These are phyloP conservation scores for Sebastes kiyomatsui DNA, from an alignment of 2,797 vertebrate species.

Conservation along the genomic window DNA sequence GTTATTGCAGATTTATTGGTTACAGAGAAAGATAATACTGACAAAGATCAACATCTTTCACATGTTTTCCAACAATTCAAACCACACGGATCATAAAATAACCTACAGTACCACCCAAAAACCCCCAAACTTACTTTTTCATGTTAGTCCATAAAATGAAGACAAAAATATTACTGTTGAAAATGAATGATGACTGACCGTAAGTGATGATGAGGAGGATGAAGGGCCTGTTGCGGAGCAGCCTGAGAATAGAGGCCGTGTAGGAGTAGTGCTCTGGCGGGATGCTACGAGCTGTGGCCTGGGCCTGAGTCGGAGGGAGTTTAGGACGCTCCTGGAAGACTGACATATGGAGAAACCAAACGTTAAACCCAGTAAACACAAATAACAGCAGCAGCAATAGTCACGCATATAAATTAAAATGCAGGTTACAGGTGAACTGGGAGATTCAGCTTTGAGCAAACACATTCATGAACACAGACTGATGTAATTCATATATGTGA, in stretches of 20 bases:
- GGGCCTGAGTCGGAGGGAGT: constrained; percentile 90
- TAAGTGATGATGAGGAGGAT: constrained; percentile 92
- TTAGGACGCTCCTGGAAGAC: constrained; percentile 93
- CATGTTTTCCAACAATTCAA: neutral
- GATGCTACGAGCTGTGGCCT: constrained; percentile 85
- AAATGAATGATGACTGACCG: constrained; percentile 73
- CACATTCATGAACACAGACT: neutral
- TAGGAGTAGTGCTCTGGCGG: constrained; percentile 86
- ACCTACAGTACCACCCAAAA: no score
- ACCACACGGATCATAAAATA: neutral
- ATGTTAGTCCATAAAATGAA: neutral
- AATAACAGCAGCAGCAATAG: neutral
- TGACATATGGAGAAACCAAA: constrained; percentile 56
- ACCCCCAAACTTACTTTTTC: neutral
- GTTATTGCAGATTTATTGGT: neutral
- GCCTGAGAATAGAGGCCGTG: constrained; percentile 81
- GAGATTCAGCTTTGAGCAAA: no score
- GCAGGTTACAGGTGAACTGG: neutral
- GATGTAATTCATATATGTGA: neutral
- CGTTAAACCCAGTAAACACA: neutral
- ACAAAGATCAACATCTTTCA: no score
- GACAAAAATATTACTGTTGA: no score
- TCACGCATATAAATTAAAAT: neutral
- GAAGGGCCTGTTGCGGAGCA: constrained; percentile 90
- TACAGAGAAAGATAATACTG: neutral